A percentile compares a stretch with the other conserved stretches of the same genome.
phyloP scores from a whole-genome alignment of 2,888 invertebrate species.

The Andricus quercusramuli region DNA sequence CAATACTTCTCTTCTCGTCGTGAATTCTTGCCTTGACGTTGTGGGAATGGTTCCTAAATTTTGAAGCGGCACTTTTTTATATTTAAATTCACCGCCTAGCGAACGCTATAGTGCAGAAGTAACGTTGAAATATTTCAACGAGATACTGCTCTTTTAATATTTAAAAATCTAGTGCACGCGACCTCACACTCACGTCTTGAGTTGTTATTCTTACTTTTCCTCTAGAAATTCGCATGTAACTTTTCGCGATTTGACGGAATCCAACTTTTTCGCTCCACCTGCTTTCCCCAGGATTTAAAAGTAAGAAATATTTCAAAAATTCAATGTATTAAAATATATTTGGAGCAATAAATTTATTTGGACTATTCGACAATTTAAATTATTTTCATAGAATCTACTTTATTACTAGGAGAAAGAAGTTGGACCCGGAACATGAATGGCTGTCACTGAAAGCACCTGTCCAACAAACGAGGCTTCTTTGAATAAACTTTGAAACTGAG shows the following conservation, averaged over 20 bases:
- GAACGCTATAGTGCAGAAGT: conserved; percentile 54
- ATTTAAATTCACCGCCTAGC: conserved; percentile 64
- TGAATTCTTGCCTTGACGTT: conserved; percentile 46
- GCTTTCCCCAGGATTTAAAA: no score
- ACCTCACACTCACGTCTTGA: conserved; percentile 52
- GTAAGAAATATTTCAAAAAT: no score
- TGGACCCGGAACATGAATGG: background rate
- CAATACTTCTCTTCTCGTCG: conserved; percentile 53
- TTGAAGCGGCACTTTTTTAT: conserved; percentile 65
- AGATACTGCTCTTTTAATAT: conserved; percentile 61
- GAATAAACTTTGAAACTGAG: background rate
- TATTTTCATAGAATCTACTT: background rate
- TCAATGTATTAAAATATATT: no score
- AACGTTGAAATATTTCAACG: conserved; percentile 60
- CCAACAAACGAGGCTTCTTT: background rate
- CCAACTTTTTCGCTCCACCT: no score
- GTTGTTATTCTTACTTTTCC: conserved; percentile 52
- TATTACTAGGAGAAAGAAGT: background rate
- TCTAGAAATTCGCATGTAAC: conserved; percentile 44
- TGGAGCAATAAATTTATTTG: no score
- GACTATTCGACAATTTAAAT: background rate
- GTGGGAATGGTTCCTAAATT: conserved; percentile 65
- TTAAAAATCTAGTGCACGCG: conserved; percentile 56
- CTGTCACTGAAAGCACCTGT: background rate
- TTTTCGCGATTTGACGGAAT: conserved; percentile 2